Evolutionary conservation across 1,140 invertebrate genomes (phyloP), one percentile per base, ranked within the genome.

Genomic region (Armadillidium nasatum): DNA sequence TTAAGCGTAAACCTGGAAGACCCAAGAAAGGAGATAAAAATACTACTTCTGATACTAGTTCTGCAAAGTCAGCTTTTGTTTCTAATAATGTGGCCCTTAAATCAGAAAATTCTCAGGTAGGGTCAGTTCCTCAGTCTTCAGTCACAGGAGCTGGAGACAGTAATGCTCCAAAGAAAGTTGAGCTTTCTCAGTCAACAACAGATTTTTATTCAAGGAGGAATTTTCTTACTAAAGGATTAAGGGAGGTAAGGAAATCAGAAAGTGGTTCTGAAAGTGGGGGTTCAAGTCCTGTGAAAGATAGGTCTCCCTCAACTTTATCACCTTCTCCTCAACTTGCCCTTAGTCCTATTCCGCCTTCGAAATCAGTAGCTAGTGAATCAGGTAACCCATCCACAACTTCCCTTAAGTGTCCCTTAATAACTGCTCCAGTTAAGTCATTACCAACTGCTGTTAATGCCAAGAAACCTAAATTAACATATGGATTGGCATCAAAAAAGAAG

Each of bases 241-340:
- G 79, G 11, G 79, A 80, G 33, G 77, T 80, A 15, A 73, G 79
- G 19, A 80, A 80, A 46, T 45, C 70, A 50, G 79, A 80, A 50
- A 77, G 76, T 75, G 79, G 77, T 19, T 23, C 23, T 45, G 71
- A 75, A 68, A 74, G 73, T 67, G 72, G 44, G 11, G 6, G 23
- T 74, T 13, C 71, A 23, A 44, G 13, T 75, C 13, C 33, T 1
- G 44, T 44, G 15, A 67, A 68, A n/a, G 60, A 67, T 44, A 75
- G 44, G 11, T 44, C 19, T 2, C 54, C 43, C 21, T 9, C 73
- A 7, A 67, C 11, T 60, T 60, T 60, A 75, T 33, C 19, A n/a
- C 71, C 43, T 44, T 71, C 69, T 15, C 22, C 69, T 13, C 69
- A 44, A 71, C 43, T 23, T 44, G 11, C 22, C 13, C 21, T 23